These are phyloP conservation scores for Hystrix brachyura DNA, from an alignment of 2,113 vertebrate species.

Conservation along the genomic window DNA sequence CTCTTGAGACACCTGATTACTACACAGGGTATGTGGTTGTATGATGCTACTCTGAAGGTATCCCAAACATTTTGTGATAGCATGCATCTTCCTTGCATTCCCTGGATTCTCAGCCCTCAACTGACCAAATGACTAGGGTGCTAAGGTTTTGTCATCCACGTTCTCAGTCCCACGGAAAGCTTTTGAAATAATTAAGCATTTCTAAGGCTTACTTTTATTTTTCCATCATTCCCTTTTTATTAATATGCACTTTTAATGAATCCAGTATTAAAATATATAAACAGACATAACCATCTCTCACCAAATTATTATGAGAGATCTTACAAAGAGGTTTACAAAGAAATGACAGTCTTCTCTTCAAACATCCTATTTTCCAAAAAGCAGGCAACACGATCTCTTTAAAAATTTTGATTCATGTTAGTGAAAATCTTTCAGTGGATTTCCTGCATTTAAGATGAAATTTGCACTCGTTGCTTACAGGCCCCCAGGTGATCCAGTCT, in stretches of 20 bases:
- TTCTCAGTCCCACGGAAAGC: background rate
- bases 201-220: background rate
- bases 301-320: background rate
- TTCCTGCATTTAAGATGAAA: background rate
- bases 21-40: background rate
- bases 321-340: background rate
- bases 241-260: background rate
- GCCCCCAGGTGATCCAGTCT: background rate
- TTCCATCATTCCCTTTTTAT: background rate
- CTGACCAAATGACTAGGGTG: background rate
- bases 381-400: background rate
- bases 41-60: background rate
- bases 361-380: constrained; percentile 18
- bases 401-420: background rate
- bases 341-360: background rate
- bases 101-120: background rate
- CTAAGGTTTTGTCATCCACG: background rate
- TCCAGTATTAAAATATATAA: background rate
- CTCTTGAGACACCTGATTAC: background rate
- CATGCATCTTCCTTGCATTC: background rate
- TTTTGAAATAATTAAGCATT: constrained; percentile 33
- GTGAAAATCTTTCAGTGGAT: background rate
- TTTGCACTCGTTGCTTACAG: background rate
- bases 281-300: background rate
- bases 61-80: background rate